Percentiles rank a stretch among this genome's conserved stretches.
Evolutionary conservation across 2,113 vertebrate genomes (phyloP).

Genomic region (Ameiurus melas): DNA sequence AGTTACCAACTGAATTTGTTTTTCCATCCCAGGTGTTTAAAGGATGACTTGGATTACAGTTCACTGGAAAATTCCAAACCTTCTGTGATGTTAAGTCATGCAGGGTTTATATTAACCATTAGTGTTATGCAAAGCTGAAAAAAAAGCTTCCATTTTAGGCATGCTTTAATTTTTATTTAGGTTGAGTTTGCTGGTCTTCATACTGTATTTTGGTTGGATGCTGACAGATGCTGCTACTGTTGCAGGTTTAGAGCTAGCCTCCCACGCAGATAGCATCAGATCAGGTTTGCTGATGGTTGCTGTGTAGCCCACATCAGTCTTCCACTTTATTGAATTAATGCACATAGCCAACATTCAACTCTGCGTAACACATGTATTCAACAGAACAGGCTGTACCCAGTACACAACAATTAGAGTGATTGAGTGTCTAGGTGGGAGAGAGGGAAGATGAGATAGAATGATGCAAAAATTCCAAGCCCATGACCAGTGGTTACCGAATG

Average conservation of each 20-base stretch:
- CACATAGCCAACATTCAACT: constrained; percentile 52
- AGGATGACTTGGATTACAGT: constrained; percentile 64
- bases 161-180: not conserved
- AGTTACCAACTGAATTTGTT: constrained; percentile 51
- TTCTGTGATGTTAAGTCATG: constrained; percentile 30
- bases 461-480: constrained; percentile 20
- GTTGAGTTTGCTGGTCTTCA: not conserved
- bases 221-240: not conserved
- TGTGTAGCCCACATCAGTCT: constrained; percentile 58
- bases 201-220: not conserved
- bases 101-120: not conserved
- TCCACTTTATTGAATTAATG: constrained; percentile 67
- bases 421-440: constrained; percentile 52
- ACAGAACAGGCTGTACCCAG: constrained; percentile 69
- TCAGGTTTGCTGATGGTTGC: constrained; percentile 52
- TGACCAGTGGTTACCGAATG: not conserved
- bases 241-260: not conserved
- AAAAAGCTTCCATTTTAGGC: not conserved
- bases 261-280: constrained; percentile 21
- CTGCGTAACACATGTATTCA: constrained; percentile 58
- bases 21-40: constrained; percentile 61
- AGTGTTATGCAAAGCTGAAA: not conserved
- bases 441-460: constrained; percentile 34
- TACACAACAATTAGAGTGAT: constrained; percentile 66
- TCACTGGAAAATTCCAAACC: constrained; percentile 55